Percentiles rank a stretch among this genome's conserved stretches.
These are phyloP conservation scores for Achlya flavicornis DNA, from an alignment of 2,888 invertebrate genomes.

Conservation along the genomic window DNA sequence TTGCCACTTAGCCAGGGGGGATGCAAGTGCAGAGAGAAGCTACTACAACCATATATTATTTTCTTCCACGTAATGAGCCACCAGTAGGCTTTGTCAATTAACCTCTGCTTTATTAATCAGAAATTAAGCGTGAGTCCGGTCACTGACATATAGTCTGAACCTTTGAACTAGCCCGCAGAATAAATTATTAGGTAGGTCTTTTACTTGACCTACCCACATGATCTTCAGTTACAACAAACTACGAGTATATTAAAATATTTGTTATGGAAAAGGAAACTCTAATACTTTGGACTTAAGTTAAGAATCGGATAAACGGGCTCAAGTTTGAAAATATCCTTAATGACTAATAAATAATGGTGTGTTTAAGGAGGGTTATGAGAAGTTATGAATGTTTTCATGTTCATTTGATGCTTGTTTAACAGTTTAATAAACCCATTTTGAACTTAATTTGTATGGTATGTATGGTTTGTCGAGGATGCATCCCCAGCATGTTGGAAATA, in stretches of 20 bases:
- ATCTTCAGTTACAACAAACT: constrained; percentile 20
- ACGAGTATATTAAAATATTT: background rate
- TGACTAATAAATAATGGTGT: background rate
- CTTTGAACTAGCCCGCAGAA: constrained; percentile 19
- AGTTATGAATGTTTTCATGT: background rate
- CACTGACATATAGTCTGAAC: constrained; percentile 17
- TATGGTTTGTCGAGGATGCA: too few relatives aligned
- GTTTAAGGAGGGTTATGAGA: background rate
- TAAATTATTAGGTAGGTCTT: constrained; percentile 23
- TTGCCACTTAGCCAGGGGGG: too few relatives aligned
- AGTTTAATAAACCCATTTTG: constrained; percentile 1
- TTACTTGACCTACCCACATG: constrained; percentile 53
- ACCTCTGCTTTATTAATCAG: too few relatives aligned
- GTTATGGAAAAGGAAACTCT: background rate
- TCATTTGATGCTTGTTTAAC: constrained; percentile 1
- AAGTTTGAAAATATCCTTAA: background rate
- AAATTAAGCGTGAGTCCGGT: constrained; percentile 11
- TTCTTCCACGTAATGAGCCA: too few relatives aligned
- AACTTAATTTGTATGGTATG: background rate
- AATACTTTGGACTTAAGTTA: background rate
- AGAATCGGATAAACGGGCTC: background rate
- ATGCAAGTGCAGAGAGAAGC: too few relatives aligned
- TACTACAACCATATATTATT: too few relatives aligned
- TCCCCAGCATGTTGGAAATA: too few relatives aligned
- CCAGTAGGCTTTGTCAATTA: too few relatives aligned